Percentiles rank a stretch among this genome's conserved stretches.
These are phyloP conservation scores for Onychomys leucogaster DNA, from an alignment of 2,797 vertebrate species.

Conservation along the genomic window DNA sequence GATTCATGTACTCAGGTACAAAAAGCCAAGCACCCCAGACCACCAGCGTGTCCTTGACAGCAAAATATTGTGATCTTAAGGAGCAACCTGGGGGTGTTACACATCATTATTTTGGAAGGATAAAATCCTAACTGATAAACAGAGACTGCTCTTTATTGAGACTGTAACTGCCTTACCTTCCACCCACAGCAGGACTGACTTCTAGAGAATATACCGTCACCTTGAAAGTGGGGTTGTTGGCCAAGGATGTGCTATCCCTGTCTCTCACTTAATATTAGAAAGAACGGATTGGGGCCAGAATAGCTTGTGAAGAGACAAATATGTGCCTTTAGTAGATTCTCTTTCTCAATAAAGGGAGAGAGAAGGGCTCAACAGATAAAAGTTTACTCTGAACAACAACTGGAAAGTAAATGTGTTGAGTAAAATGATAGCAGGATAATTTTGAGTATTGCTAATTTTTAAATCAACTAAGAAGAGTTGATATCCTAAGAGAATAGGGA, in stretches of 20 bases:
- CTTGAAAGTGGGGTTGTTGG: neutral
- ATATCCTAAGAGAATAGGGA: neutral
- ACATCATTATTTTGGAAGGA: neutral
- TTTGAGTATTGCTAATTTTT: neutral
- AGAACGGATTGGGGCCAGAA: neutral
- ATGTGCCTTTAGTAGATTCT: neutral
- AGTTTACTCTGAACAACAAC: neutral
- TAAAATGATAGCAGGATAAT: neutral
- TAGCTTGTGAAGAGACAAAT: neutral
- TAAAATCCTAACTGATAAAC: neutral
- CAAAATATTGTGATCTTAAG: neutral
- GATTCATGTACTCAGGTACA: neutral
- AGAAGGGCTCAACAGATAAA: neutral
- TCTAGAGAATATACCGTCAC: neutral
- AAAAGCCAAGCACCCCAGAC: neutral
- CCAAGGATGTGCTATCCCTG: neutral
- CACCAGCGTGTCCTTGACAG: neutral
- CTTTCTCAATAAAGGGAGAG: neutral
- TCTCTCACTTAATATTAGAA: neutral
- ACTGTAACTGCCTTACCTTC: neutral
- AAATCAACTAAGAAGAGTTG: constrained; percentile 16
- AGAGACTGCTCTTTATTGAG: neutral
- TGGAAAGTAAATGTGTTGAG: neutral
- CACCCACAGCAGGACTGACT: neutral
- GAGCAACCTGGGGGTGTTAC: neutral